A percentile compares a stretch with the other conserved stretches of the same genome.
Conservation (phyloP, 2,888 invertebrate genomes). For the Eudasyphora cyanicolor region DNA sequence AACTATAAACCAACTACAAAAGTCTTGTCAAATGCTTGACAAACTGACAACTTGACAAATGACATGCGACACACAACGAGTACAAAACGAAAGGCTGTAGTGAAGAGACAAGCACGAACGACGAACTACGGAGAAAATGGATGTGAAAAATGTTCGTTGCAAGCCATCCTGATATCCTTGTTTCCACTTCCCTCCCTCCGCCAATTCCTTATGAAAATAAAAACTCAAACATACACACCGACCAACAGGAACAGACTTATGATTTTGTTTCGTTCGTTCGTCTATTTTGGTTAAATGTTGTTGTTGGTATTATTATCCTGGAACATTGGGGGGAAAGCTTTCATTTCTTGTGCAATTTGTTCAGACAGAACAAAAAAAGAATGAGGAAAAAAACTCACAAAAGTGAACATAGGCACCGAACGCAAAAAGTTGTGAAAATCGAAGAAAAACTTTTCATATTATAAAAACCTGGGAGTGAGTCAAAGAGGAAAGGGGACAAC, state of each 20-base stretch:
- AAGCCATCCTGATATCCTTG: slow-evolving; percentile 37
- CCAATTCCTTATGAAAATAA: too few relatives aligned
- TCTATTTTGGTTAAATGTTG: slow-evolving; percentile 29
- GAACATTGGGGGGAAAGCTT: slow-evolving; percentile 14
- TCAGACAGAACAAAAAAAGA: slow-evolving; percentile 11
- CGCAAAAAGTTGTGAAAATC: slow-evolving; percentile 46
- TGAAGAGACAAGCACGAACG: slow-evolving; percentile 51
- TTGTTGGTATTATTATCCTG: slow-evolving; percentile 15
- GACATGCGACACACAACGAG: slow-evolving; percentile 56
- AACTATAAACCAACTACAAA: slow-evolving; percentile 60
- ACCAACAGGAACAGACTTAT: background rate
- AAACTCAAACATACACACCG: background rate
- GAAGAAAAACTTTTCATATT: slow-evolving; percentile 54
- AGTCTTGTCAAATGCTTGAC: slow-evolving; percentile 63
- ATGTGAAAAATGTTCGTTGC: slow-evolving; percentile 48
- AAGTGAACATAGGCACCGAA: slow-evolving; percentile 35
- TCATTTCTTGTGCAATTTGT: slow-evolving; percentile 43
- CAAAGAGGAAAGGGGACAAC: slow-evolving; percentile 17
- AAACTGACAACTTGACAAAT: slow-evolving; percentile 64
- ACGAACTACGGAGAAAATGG: slow-evolving; percentile 45
- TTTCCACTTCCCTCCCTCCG: background rate
- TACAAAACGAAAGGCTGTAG: slow-evolving; percentile 32
- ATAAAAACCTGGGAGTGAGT: slow-evolving; percentile 25
- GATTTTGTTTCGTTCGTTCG: slow-evolving; percentile 10
- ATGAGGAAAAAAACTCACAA: background rate